Base-by-base conservation (phyloP, 2,113 vertebrate genomes). In the Microtus montanus region DNA sequence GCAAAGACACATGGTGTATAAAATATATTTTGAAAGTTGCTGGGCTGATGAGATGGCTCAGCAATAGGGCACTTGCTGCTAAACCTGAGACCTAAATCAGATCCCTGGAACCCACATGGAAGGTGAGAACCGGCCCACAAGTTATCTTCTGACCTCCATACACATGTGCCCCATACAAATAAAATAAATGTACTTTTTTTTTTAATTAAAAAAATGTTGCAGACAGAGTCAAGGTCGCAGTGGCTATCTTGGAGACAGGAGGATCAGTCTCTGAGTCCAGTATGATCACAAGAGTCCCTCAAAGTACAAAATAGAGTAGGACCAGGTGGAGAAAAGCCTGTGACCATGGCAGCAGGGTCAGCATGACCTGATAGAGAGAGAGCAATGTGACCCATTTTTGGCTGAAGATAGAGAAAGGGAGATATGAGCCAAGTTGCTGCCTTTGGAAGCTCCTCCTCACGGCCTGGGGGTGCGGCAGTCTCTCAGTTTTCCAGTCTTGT, bases 401-500 rank as follows among this genome's bases (percentile, higher is more conserved):
- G 52, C 87, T 88, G 82, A 33, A 58, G n/a, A 52, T 20, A 11
- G 35, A n/a, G 58, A 26, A 63, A 26, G 19, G 61, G 74, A n/a
- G n/a, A n/a, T 17, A 13, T 28, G 47, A 7, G 30, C 47, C 20
- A 7, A 17, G 26, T 52, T 6, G 30, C 26, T 35, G 41, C 89
- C 88, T 71, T n/a, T n/a, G 91, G 91, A 11, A 22, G 22, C 89
- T 13, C 26, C 66, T 71, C 66, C 33, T 54, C 44, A 52, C 22
- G 26, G 44, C 44, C 64, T 49, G 20, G 28, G 28, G 7, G 10
- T 33, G 83, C 10, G 47, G 41, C 47, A 28, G 85, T 92, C 74
- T 87, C 89, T 91, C 70, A 83, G 68, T 71, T 95, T 92, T 89
- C 82, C 92, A 89, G 8, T 68, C 20, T 24, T 61, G 63, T 94